These are phyloP conservation scores for Eupithecia tripunctaria DNA, from an alignment of 2,888 invertebrate species.

Conservation along the genomic window DNA sequence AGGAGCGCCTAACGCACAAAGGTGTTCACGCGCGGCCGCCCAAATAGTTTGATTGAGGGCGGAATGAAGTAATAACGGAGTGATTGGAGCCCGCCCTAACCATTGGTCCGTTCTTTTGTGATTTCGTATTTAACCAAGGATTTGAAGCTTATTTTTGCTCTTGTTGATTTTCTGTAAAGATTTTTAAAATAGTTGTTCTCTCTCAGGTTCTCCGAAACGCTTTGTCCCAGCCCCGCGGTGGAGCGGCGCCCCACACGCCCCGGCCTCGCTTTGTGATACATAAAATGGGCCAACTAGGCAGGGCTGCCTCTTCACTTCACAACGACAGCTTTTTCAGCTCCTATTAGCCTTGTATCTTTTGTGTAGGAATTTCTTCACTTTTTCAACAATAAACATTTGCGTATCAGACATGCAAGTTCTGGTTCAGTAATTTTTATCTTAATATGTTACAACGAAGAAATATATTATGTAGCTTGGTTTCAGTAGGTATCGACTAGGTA, in stretches of 20 bases:
- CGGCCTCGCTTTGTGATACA: neutral
- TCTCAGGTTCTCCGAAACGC: neutral
- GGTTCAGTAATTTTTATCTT: neutral
- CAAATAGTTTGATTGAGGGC: slow-evolving; percentile 46
- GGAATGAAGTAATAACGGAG: slow-evolving; percentile 32
- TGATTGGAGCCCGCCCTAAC: slow-evolving; percentile 19
- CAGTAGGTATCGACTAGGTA: neutral
- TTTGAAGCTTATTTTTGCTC: neutral
- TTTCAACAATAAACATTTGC: neutral
- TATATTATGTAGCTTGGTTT: neutral
- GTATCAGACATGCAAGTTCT: neutral
- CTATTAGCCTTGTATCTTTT: too few relatives aligned
- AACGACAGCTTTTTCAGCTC: neutral
- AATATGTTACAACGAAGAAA: neutral
- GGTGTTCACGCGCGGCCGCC: slow-evolving; percentile 46
- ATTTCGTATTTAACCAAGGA: neutral
- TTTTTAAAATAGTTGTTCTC: neutral
- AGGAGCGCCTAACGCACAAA: slow-evolving; percentile 21
- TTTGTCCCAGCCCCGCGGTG: too few relatives aligned
- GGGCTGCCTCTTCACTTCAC: slow-evolving; percentile 14
- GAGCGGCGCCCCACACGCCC: neutral
- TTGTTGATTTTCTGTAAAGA: neutral
- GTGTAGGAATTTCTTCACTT: neutral
- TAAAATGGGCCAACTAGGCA: slow-evolving; percentile 22
- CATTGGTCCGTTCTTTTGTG: neutral